Conservation (phyloP, 2,113 vertebrate species). For the Anoura caudifer region DNA sequence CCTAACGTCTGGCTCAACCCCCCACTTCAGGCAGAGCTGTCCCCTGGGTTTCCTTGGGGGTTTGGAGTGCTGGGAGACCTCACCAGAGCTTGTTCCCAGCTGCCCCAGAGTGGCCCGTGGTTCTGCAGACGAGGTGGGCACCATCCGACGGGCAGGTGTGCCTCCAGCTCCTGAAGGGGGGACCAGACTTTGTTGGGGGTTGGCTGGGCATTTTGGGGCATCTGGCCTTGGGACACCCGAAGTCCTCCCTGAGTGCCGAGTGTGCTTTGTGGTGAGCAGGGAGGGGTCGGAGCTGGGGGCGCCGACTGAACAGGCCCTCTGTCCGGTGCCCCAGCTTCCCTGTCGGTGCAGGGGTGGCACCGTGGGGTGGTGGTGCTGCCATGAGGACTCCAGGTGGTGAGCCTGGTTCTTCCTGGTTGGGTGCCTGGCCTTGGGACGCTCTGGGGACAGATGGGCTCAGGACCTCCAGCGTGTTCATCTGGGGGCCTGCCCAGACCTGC, state of each 20-base stretch:
- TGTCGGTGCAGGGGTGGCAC: not conserved
- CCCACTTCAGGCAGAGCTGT: not conserved
- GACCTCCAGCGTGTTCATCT: not conserved
- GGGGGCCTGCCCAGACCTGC: not conserved
- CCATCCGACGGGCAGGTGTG: not conserved
- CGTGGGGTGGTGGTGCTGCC: no score
- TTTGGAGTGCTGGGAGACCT: not conserved
- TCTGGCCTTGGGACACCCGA: no score
- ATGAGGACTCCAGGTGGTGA: not conserved
- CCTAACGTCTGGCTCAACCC: not conserved
- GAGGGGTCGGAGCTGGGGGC: not conserved
- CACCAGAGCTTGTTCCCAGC: not conserved
- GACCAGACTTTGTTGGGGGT: not conserved
- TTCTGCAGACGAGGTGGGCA: not conserved
- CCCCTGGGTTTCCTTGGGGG: accelerated
- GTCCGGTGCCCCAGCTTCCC: not conserved
- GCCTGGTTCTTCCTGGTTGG: not conserved
- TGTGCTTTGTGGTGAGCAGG: not conserved
- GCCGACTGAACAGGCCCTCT: not conserved
- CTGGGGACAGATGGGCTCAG: not conserved
- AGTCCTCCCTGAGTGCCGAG: not conserved
- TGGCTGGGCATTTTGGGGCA: not conserved
- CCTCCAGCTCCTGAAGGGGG: not conserved
- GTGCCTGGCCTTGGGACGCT: not conserved
- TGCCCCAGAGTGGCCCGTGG: no score